Base-by-base conservation (phyloP, 2,797 vertebrate genomes). In the Melanotaenia pygmaea region DNA sequence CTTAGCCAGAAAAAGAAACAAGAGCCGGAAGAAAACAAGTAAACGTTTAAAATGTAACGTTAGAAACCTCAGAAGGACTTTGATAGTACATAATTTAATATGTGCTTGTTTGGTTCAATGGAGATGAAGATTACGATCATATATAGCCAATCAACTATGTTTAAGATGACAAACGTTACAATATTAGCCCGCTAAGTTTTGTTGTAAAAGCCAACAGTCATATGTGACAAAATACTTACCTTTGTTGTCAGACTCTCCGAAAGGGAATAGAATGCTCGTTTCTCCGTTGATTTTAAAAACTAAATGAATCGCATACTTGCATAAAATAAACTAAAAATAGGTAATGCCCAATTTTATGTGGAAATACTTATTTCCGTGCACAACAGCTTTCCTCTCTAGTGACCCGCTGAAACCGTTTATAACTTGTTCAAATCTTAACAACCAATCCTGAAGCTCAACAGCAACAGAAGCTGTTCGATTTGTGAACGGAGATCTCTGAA, bases 401-500 rank as follows among this genome's bases (percentile, higher is more conserved):
- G 16, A 56, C 84, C 84, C 89, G 89, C 90, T 91, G 86, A 91
- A 91, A 91, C 88, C 70, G 88, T 91, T 91, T 84, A 76, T 40
- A 70, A 74, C 51, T 14, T 4, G 51, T 92, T 92, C 66, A 89
- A 93, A 70, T 78, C 35, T 16, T 30, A 9, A 9, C 22, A 50
- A 64, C 93, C 90, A 93, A 93, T 92, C 77, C 4, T 3, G 32
- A n/a, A 2, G 34, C 53, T 10, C 3, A 0, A 7, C 71, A 59
- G 63, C 73, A 0, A 0, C 0, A 1, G 1, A 28, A 0, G 1
- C 0, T 3, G 70, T 16, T 89, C 16, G 70, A 77, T 89, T 66
- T 69, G 11, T 0, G 0, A 0, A n/a, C 9, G 0, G 0, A 0
- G 0, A 1, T 5, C 5, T 7, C 35, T 11, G 1, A 0, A 3